Conservation (phyloP, 2,797 vertebrate genomes). For the Brachymystax lenok region DNA sequence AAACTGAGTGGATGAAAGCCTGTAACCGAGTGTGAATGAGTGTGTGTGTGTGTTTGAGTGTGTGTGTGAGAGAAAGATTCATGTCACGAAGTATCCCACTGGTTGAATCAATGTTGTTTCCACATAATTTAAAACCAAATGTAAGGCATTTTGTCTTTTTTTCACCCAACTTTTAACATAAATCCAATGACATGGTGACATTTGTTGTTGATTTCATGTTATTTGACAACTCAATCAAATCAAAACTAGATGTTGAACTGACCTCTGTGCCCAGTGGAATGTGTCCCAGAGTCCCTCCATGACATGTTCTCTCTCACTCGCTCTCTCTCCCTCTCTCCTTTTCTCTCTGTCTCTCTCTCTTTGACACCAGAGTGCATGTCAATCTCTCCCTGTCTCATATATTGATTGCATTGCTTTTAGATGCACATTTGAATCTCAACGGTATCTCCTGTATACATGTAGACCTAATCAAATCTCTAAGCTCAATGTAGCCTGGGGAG, state of each 20-base stretch:
- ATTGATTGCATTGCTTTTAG: background rate
- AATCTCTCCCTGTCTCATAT: background rate
- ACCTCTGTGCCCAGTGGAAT: too few relatives aligned
- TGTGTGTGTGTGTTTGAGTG: background rate
- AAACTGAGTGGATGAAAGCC: constrained; percentile 37
- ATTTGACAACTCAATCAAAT: too few relatives aligned
- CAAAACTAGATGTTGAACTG: too few relatives aligned
- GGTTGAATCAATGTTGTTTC: too few relatives aligned
- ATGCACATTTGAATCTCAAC: too few relatives aligned
- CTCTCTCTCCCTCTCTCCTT: background rate
- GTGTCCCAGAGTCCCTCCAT: too few relatives aligned
- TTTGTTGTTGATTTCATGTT: too few relatives aligned
- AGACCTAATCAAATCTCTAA: background rate
- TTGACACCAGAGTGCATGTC: background rate
- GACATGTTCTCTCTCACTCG: too few relatives aligned
- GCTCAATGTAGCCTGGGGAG: background rate
- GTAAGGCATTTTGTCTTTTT: too few relatives aligned
- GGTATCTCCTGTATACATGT: background rate
- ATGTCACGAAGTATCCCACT: background rate
- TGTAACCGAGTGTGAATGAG: background rate
- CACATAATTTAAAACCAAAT: too few relatives aligned
- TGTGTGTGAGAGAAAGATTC: constrained; percentile 9
- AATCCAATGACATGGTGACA: too few relatives aligned
- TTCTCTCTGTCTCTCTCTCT: background rate
- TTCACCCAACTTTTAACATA: too few relatives aligned